phyloP scores from a whole-genome alignment of 1,140 invertebrate genomes.

The Dendrolimus punctatus region DNA sequence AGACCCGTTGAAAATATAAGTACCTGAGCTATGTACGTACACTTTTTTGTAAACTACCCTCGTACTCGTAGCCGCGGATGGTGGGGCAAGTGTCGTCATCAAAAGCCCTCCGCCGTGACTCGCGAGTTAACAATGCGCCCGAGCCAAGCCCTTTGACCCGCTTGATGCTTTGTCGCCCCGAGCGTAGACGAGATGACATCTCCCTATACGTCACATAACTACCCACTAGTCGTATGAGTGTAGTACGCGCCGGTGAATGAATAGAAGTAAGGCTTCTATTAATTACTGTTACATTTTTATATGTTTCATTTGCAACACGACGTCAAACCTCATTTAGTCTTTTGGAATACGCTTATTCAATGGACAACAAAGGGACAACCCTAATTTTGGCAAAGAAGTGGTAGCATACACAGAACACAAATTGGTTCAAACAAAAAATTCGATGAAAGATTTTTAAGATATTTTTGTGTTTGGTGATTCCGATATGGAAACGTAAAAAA shows the following conservation, averaged over 20 bases:
- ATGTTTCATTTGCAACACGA: too few species aligned
- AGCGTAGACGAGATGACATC: slow-evolving; percentile 44
- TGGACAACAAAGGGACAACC: too few species aligned
- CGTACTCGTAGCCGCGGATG: slow-evolving; percentile 20
- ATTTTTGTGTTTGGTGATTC: too few species aligned
- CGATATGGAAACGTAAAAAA: too few species aligned
- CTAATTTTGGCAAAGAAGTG: too few species aligned
- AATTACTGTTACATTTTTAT: too few species aligned
- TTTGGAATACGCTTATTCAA: too few species aligned
- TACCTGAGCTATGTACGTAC: background rate
- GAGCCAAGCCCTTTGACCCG: slow-evolving; percentile 53
- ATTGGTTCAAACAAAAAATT: too few species aligned
- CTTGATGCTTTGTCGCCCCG: slow-evolving; percentile 45
- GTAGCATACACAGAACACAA: too few species aligned
- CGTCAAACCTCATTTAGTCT: too few species aligned
- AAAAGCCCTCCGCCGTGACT: slow-evolving; percentile 53
- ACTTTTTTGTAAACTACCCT: slow-evolving; percentile 1
- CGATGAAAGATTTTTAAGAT: too few species aligned
- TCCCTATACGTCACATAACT: slow-evolving; percentile 18
- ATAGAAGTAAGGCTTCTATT: too few species aligned
- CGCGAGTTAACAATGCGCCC: slow-evolving; percentile 59
- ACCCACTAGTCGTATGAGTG: background rate
- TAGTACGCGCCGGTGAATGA: background rate
- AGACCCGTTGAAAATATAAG: slow-evolving; percentile 3
- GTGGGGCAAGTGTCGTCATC: slow-evolving; percentile 39